Evolutionary conservation across 2,113 vertebrate species (phyloP).

Genomic region (Hemiprocne comata): DNA sequence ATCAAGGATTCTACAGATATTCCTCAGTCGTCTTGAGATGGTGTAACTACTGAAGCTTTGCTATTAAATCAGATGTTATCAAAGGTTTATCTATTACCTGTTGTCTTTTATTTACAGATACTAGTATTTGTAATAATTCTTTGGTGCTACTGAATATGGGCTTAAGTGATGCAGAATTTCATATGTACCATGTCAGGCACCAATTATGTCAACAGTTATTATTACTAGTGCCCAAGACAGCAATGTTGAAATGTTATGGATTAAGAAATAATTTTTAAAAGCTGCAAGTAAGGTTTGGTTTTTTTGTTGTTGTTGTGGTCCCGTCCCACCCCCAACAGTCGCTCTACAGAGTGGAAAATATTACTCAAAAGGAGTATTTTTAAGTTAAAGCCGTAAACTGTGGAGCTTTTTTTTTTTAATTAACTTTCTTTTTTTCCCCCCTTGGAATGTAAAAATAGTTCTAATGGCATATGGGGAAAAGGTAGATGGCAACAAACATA

Average conservation of each 20-base stretch:
- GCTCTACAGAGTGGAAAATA: slow-evolving; percentile 35
- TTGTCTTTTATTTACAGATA: slow-evolving; percentile 1
- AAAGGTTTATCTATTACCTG: not conserved
- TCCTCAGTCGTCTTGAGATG: not conserved
- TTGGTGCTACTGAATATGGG: slow-evolving; percentile 24
- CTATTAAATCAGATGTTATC: slow-evolving; percentile 5
- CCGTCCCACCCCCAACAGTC: not conserved
- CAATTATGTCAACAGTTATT: slow-evolving; percentile 15
- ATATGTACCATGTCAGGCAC: not conserved
- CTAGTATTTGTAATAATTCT: slow-evolving; percentile 1
- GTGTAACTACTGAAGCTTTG: not conserved
- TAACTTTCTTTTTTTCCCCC: not conserved
- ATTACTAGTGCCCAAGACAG: slow-evolving; percentile 47
- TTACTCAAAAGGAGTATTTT: slow-evolving; percentile 38
- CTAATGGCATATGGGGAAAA: slow-evolving; percentile 36
- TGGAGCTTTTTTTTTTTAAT: not conserved
- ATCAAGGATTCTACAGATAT: not conserved
- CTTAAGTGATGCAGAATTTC: not conserved
- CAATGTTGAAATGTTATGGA: slow-evolving; percentile 1
- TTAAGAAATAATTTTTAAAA: slow-evolving; percentile 38
- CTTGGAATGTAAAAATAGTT: not conserved
- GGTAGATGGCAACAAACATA: slow-evolving; percentile 38
- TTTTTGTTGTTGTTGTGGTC: not conserved
- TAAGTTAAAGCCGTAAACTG: slow-evolving; percentile 4
- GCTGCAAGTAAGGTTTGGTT: not conserved